These are phyloP conservation scores for Eptesicus fuscus DNA, from an alignment of 2,113 vertebrate species.

Conservation along the genomic window DNA sequence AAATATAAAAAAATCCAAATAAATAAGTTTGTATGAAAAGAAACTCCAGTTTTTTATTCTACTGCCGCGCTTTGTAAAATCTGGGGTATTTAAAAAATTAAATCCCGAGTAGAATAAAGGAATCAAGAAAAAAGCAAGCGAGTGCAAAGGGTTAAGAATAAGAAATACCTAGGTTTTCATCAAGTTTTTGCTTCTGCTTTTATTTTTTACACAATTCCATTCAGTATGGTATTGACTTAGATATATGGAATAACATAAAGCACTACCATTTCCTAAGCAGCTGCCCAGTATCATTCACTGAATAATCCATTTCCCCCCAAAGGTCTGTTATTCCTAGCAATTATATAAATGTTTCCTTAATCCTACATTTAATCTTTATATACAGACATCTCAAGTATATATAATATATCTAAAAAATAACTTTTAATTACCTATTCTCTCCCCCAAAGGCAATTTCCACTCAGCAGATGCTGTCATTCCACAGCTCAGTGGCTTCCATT, in stretches of 20 bases:
- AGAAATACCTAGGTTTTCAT: neutral
- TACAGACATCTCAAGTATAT: neutral
- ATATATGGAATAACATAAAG: neutral
- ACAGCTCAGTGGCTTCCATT: neutral
- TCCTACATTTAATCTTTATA: neutral
- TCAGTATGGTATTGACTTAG: neutral
- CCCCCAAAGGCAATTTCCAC: neutral
- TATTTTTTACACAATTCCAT: neutral
- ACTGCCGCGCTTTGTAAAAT: no score
- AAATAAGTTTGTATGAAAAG: no score
- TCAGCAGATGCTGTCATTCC: neutral
- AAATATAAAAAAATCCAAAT: no score
- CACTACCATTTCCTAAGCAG: neutral
- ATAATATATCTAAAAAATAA: neutral
- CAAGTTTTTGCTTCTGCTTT: neutral
- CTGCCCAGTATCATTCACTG: neutral
- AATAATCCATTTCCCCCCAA: neutral
- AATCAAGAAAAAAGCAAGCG: no score
- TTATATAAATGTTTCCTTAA: neutral
- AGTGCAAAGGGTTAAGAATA: no score
- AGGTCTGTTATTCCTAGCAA: neutral
- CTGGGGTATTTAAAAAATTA: no score
- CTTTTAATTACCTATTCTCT: neutral
- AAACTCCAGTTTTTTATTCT: no score
- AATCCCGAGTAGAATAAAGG: no score